phyloP scores from a whole-genome alignment of 37 sponge, comb jelly and placozoan species.

The Aplysina aerophoba region DNA sequence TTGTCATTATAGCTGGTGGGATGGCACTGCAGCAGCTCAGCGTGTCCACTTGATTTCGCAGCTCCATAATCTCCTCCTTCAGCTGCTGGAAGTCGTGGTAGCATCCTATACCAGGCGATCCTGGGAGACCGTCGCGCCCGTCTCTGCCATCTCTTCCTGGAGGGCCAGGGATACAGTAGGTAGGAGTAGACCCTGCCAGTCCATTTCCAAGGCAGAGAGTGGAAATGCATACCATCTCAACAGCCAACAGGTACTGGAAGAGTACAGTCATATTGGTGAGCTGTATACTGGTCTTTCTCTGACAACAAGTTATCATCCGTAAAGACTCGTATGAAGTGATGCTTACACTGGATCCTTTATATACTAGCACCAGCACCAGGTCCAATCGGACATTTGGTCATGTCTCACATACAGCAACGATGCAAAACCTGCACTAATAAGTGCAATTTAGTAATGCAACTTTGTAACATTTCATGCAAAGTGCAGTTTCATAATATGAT shows the following conservation, averaged over 20 bases:
- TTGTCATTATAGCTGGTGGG: background rate
- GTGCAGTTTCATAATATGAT: no score
- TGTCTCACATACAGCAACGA: no score
- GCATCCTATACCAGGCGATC: background rate
- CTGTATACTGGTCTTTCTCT: background rate
- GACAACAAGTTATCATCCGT: background rate
- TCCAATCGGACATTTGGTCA: no score
- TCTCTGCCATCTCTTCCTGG: slow-evolving; percentile 8
- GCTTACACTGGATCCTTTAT: no score
- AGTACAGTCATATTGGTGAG: background rate
- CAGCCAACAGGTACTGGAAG: background rate
- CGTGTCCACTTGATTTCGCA: background rate
- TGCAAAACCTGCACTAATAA: no score
- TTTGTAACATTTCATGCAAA: no score
- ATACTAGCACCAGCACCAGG: no score
- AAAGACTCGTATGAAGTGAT: background rate
- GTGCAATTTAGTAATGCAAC: no score
- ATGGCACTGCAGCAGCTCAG: slow-evolving; percentile 4
- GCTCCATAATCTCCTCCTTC: background rate
- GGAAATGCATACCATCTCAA: background rate
- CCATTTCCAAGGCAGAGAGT: background rate
- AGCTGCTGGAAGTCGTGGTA: background rate
- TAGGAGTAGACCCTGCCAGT: background rate
- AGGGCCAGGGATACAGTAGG: background rate
- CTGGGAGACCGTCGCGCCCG: slow-evolving; percentile 5